Conservation (phyloP, 2,113 vertebrate genomes). For the Ceuthmochares aereus region DNA sequence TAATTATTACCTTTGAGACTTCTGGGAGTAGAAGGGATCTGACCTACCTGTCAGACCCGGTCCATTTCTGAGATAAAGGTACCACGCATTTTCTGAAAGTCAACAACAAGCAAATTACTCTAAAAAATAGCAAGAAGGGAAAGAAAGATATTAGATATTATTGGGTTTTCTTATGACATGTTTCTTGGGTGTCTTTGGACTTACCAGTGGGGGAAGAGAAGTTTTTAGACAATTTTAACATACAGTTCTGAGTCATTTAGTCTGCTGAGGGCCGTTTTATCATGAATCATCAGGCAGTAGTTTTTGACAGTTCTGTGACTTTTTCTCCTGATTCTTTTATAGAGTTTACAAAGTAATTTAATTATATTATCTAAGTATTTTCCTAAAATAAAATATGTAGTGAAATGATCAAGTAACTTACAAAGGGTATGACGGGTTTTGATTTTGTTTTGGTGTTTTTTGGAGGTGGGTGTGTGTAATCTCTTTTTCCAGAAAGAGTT, state of each 20-base stretch:
- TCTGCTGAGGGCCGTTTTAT: neutral
- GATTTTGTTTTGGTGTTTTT: neutral
- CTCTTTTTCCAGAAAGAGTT: neutral
- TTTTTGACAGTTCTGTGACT: neutral
- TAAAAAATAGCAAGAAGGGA: neutral
- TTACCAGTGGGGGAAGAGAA: neutral
- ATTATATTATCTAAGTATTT: neutral
- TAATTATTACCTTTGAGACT: neutral
- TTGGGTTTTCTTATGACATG: neutral
- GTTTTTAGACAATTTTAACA: neutral
- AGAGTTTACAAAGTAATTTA: neutral
- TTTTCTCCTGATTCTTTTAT: neutral
- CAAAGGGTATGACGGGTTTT: neutral
- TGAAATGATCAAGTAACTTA: neutral
- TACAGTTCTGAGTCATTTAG: neutral
- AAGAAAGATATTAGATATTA: neutral
- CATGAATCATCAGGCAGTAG: neutral
- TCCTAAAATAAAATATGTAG: neutral
- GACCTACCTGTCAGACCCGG: neutral
- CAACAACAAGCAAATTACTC: neutral
- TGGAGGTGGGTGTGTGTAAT: accelerated
- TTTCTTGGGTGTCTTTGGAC: neutral
- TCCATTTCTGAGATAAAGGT: neutral
- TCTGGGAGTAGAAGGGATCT: neutral
- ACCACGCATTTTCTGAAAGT: neutral